Evolutionary conservation across 2,797 vertebrate species (phyloP).

Genomic region (Sebastes taczanowskii): DNA sequence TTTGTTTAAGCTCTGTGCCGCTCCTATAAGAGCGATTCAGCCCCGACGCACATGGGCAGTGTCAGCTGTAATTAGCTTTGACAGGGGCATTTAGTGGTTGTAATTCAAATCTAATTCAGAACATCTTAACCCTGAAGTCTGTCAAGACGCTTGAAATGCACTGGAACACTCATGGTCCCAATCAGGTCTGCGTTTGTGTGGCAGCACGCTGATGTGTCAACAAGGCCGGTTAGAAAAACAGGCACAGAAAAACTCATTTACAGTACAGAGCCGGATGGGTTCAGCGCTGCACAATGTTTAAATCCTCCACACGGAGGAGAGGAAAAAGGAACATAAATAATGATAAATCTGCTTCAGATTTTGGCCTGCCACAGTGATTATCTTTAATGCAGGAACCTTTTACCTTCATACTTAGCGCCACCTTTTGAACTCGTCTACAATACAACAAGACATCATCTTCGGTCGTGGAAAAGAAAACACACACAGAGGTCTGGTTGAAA

Average conservation of each 20-base stretch:
- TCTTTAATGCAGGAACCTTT: constrained; percentile 60
- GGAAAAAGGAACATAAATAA: constrained; percentile 56
- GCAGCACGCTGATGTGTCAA: constrained; percentile 95
- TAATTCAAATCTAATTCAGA: constrained; percentile 99
- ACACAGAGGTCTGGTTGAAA: constrained; percentile 30
- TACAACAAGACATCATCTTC: constrained; percentile 43
- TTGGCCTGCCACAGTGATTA: constrained; percentile 61
- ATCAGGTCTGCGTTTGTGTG: constrained; percentile 87
- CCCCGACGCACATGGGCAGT: constrained; percentile 90
- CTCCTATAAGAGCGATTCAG: constrained; percentile 86
- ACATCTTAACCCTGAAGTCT: constrained; percentile 99
- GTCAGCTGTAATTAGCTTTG: constrained; percentile 96
- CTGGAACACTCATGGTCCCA: constrained; percentile 87
- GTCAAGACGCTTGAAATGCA: constrained; percentile 94
- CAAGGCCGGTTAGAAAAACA: constrained; percentile 90
- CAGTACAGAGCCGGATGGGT: constrained; percentile 74
- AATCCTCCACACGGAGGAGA: constrained; percentile 36
- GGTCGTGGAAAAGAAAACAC: constrained; percentile 49
- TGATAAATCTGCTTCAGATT: constrained; percentile 76
- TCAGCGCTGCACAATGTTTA: constrained; percentile 54
- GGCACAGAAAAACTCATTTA: constrained; percentile 89
- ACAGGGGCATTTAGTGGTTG: constrained; percentile 99
- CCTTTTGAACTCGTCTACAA: constrained; percentile 59
- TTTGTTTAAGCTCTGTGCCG: constrained; percentile 91
- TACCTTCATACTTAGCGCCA: constrained; percentile 42